A percentile compares a stretch with the other conserved stretches of the same genome.
phyloP scores from a whole-genome alignment of 2,888 invertebrate species.

The Dryomyza anilis region DNA sequence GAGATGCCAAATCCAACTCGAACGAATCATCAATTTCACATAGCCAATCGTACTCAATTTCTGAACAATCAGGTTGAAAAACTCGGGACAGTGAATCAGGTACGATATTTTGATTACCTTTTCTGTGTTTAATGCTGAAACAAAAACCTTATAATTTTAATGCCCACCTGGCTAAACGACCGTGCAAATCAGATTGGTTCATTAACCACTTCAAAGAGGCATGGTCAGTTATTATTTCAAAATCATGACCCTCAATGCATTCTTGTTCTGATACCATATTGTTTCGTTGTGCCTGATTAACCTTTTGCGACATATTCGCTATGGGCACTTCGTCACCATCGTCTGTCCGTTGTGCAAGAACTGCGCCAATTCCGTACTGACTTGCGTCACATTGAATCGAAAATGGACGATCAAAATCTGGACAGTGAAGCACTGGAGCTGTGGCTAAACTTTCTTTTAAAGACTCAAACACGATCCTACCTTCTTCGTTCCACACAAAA shows the following conservation, averaged over 20 bases:
- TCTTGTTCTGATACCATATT: too few species aligned
- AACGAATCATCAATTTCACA: background rate
- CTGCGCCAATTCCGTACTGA: too few species aligned
- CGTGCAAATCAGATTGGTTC: slow-evolving; percentile 3
- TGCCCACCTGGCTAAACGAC: slow-evolving; percentile 2
- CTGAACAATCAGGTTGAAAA: background rate
- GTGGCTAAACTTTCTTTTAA: slow-evolving; percentile 8
- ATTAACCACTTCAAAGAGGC: background rate
- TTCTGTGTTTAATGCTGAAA: background rate
- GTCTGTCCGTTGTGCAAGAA: too few species aligned
- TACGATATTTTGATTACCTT: background rate
- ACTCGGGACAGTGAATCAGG: background rate
- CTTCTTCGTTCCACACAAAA: too few species aligned
- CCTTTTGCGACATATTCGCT: too few species aligned
- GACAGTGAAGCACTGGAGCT: slow-evolving; percentile 27
- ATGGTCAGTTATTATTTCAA: slow-evolving; percentile 15
- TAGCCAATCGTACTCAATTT: slow-evolving; percentile 6
- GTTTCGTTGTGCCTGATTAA: too few species aligned
- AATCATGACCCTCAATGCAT: slow-evolving; percentile 20
- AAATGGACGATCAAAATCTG: slow-evolving; percentile 28
- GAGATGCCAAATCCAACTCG: too few species aligned
- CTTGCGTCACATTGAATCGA: too few species aligned
- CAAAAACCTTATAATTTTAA: background rate
- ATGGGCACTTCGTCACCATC: too few species aligned
- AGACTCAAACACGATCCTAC: too few species aligned